Evolutionary conservation across 1,140 invertebrate genomes (phyloP), one percentile per base, ranked within the genome.

Genomic region (Caenorhabditis briggsae): DNA sequence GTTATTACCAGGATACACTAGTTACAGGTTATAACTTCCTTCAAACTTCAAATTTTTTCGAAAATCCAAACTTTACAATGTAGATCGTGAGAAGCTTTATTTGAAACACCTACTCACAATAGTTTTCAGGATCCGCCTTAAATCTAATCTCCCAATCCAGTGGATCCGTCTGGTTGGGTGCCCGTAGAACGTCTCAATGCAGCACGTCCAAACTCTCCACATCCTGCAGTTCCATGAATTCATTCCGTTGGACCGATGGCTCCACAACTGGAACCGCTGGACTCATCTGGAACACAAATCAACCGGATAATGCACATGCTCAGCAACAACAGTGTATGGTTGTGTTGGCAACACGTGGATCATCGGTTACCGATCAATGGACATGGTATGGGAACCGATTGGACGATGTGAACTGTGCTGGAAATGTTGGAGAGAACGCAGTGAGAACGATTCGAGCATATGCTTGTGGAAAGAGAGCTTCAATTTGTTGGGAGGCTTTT

Each of bases 231-330:
- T 70, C 33, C 5, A 43, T 70, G 64, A 70, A 43, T 41, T 70
- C 64, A 18, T 70, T 70, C 64, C 41, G 43, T 16, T 70, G 64
- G 64, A 70, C 64, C 2, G 64, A 70, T 46, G 9, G 41, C 43
- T 14, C 41, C 14, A 70, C 64, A 5, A 46, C 41, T 9, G 64
- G 41, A 2, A 70, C 64, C 6, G 14, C 33, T n/a, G 64, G 64
- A 2, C 18, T 70, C 33, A 46, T 70, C 12, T 70, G 64, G 64
- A 70, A 70, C 18, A 43, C 41, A 5, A 46, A 46, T 43, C 64
- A 70, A 70, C 64, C 64, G 11, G 64, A 70, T 46, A 70, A 70
- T 18, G 5, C 33, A 8, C 16, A 43, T 43, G 11, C 64, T 16
- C 33, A n/a, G 41, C 5, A 5, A 5, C 64, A 70, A 46, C 41